Percentiles rank a stretch among this genome's conserved stretches.
phyloP scores from a whole-genome alignment of 2,888 invertebrate genomes.

The Erebia ligea region DNA sequence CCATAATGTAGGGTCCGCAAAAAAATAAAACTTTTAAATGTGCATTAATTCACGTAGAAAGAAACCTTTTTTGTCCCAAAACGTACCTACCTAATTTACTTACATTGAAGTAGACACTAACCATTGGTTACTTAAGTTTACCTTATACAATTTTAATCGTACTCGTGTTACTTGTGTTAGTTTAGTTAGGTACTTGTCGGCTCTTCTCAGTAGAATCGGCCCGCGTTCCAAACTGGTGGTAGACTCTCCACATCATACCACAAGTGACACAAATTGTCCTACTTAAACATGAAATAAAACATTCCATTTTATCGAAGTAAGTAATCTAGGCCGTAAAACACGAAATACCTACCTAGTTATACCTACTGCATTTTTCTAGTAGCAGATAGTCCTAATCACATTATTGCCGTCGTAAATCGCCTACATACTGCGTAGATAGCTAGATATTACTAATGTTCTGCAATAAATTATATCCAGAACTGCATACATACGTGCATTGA shows the following conservation, averaged over 20 bases:
- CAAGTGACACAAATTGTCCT: too few relatives aligned
- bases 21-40: neutral
- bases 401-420: slow-evolving; percentile 48
- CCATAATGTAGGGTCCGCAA: neutral
- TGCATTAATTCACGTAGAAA: neutral
- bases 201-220: too few relatives aligned
- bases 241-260: too few relatives aligned
- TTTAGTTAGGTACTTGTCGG: too few relatives aligned
- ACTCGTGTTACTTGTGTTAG: neutral
- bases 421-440: slow-evolving; percentile 45
- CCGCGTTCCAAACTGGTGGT: too few relatives aligned
- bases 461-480: slow-evolving; percentile 49
- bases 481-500: slow-evolving; percentile 70
- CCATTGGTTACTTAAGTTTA: too few relatives aligned
- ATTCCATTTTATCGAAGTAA: too few relatives aligned
- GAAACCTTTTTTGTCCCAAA: neutral
- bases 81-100: neutral
- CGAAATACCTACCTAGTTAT: neutral
- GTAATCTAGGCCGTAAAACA: neutral
- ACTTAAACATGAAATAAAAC: too few relatives aligned
- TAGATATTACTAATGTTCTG: slow-evolving; percentile 36
- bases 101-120: neutral
- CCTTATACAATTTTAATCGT: neutral
- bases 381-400: slow-evolving; percentile 17
- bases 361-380: neutral